phyloP scores from a whole-genome alignment of 2,797 vertebrate species.

The Nasua narica region DNA sequence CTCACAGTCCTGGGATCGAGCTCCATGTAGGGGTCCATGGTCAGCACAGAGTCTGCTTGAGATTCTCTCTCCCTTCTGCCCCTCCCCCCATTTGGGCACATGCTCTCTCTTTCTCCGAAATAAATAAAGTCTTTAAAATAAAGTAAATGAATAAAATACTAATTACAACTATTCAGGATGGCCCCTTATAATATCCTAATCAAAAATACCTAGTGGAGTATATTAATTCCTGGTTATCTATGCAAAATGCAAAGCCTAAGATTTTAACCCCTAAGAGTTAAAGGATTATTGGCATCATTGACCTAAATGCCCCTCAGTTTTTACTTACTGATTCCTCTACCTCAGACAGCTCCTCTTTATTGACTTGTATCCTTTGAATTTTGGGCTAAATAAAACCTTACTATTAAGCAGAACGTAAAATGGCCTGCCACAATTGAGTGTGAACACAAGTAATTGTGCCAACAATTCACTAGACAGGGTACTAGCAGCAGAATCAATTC shows the following conservation, averaged over 20 bases:
- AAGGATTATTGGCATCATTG: not conserved
- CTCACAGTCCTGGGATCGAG: not conserved
- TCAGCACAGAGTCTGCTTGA: not conserved
- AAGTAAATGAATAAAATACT: not conserved
- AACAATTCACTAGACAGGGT: not conserved
- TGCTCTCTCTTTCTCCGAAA: not conserved
- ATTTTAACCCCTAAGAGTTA: not conserved
- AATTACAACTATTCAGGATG: not conserved
- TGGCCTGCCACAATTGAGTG: not conserved
- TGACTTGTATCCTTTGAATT: not conserved
- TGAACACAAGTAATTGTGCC: not conserved
- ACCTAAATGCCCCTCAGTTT: not conserved
- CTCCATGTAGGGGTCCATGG: not conserved
- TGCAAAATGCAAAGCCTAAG: not conserved
- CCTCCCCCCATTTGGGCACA: too few relatives aligned
- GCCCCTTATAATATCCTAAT: not conserved
- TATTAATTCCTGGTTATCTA: not conserved
- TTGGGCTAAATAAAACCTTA: not conserved
- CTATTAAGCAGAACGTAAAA: not conserved
- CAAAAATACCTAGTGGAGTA: not conserved
- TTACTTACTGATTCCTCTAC: not conserved
- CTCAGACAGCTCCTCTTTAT: not conserved
- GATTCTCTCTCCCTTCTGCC: not conserved
- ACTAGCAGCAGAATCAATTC: not conserved
- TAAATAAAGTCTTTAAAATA: too few relatives aligned